Percentiles rank a stretch among this genome's conserved stretches.
Evolutionary conservation across 2,797 vertebrate genomes (phyloP).

Genomic region (Gadopsis bispinosus): DNA sequence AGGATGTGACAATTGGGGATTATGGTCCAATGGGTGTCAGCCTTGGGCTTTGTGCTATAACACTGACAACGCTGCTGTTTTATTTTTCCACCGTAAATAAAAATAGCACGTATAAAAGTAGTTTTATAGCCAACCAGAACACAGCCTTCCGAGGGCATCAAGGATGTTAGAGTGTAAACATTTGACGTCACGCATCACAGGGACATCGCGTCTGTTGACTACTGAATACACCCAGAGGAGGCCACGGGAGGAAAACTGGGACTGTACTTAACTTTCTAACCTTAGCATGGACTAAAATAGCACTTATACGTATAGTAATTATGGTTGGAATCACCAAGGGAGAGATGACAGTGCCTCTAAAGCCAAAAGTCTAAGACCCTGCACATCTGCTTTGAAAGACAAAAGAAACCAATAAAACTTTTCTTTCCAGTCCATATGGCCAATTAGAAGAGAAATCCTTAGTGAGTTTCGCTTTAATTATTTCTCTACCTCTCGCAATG

Average conservation of each 20-base stretch:
- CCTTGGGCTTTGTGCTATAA: neutral
- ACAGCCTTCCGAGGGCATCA: neutral
- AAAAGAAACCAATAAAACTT: constrained; percentile 83
- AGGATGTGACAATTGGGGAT: constrained; percentile 7
- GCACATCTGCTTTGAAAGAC: constrained; percentile 85
- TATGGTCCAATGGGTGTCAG: neutral
- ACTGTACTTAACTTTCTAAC: constrained; percentile 65
- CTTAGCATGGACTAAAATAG: constrained; percentile 73
- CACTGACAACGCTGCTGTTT: neutral
- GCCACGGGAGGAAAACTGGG: constrained; percentile 34
- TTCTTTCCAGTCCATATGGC: constrained; percentile 86
- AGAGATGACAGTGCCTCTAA: constrained; percentile 67
- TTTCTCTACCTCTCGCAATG: constrained; percentile 76
- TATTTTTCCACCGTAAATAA: neutral
- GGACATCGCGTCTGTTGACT: constrained; percentile 22
- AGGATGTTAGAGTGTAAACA: neutral
- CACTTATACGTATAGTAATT: constrained; percentile 75
- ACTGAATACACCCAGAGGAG: constrained; percentile 16
- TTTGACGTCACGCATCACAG: constrained; percentile 3
- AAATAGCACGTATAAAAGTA: neutral
- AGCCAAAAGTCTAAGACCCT: constrained; percentile 80
- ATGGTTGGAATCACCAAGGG: constrained; percentile 72
- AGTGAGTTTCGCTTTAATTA: constrained; percentile 82
- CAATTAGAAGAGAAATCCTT: constrained; percentile 85
- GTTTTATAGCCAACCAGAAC: neutral